These are phyloP conservation scores for Leptodactylus fuscus DNA, from an alignment of 2,113 vertebrate species.

Conservation along the genomic window DNA sequence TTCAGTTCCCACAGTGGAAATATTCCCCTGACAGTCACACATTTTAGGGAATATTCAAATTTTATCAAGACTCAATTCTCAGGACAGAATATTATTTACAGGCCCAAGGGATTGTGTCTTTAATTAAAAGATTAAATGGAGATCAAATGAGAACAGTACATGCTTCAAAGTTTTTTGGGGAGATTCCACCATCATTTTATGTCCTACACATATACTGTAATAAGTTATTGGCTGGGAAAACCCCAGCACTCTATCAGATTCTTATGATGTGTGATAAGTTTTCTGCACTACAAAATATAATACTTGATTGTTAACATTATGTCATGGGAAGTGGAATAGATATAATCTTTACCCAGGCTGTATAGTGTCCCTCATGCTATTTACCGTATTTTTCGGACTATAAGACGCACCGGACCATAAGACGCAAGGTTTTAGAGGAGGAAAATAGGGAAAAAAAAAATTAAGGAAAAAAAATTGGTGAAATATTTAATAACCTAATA, in stretches of 20 bases:
- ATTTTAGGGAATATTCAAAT: background rate
- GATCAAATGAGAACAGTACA: background rate
- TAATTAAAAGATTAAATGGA: background rate
- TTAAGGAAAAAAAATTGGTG: no score
- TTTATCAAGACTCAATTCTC: background rate
- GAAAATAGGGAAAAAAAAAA: no score
- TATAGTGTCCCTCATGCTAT: background rate
- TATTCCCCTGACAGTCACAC: background rate
- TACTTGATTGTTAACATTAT: constrained; percentile 24
- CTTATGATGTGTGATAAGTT: constrained; percentile 37
- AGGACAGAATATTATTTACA: background rate
- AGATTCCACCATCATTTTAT: background rate
- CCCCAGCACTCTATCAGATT: constrained; percentile 1
- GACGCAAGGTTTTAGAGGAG: no score
- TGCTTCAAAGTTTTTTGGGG: background rate
- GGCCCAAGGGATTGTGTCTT: background rate
- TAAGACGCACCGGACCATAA: no score
- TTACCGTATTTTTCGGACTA: no score
- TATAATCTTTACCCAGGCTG: background rate
- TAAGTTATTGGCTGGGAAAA: background rate
- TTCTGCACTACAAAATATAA: background rate
- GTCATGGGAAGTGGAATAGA: constrained; percentile 19
- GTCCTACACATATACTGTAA: background rate
- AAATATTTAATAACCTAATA: no score
- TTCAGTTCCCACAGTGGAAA: background rate